Evolutionary conservation across 2,113 vertebrate genomes (phyloP).

Genomic region (Lagopus leucura): DNA sequence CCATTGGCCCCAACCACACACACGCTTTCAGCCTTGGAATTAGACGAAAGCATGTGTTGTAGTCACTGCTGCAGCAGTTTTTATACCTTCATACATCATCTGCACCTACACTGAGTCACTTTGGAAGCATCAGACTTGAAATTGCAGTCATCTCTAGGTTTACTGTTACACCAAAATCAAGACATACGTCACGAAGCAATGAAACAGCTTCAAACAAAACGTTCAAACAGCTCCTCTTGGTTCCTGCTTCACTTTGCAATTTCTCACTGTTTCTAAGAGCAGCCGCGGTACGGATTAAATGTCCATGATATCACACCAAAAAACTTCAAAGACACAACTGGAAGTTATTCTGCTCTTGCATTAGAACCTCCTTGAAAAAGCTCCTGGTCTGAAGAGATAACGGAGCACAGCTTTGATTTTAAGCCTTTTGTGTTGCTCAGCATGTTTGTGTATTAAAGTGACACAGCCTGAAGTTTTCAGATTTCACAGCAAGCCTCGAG

Average conservation of each 20-base stretch:
- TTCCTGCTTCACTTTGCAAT: conserved; percentile 40
- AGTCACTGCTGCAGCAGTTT: not conserved
- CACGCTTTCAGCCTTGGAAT: not conserved
- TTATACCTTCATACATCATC: not conserved
- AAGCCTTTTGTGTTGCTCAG: conserved; percentile 55
- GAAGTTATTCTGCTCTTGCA: conserved; percentile 70
- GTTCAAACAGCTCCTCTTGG: not conserved
- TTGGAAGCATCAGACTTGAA: not conserved
- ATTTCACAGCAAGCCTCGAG: conserved; percentile 23
- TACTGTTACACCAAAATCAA: not conserved
- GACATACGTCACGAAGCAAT: not conserved
- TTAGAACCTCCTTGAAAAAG: conserved; percentile 53
- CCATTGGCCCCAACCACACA: not conserved
- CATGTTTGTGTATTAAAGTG: conserved; percentile 66
- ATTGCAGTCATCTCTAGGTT: not conserved
- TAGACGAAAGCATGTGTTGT: not conserved
- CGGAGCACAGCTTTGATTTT: conserved; percentile 72
- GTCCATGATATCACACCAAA: conserved; percentile 26
- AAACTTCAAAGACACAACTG: conserved; percentile 77
- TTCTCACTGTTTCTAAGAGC: conserved; percentile 57
- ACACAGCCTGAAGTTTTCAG: conserved; percentile 59
- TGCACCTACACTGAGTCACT: not conserved
- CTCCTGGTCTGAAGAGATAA: conserved; percentile 78
- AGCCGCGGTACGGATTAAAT: conserved; percentile 64
- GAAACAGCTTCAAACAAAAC: too few relatives aligned